These are phyloP conservation scores for Apotomis betuletana DNA, from an alignment of 2,888 invertebrate species.

Conservation along the genomic window DNA sequence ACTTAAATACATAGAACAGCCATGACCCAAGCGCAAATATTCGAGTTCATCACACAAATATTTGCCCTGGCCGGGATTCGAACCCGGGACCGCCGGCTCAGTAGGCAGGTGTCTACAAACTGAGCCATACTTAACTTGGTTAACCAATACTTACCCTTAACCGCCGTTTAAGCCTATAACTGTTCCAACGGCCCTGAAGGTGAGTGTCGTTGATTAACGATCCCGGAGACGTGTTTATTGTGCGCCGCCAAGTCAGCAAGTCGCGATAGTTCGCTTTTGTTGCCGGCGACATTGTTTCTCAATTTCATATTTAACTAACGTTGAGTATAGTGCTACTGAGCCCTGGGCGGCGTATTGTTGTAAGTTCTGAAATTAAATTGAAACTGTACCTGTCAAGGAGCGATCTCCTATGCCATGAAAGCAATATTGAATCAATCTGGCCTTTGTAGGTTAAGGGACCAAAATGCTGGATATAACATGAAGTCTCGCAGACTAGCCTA, in stretches of 20 bases:
- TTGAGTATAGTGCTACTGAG: constrained; percentile 26
- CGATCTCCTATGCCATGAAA: too few relatives aligned
- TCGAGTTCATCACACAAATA: too few relatives aligned
- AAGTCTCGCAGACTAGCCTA: too few relatives aligned
- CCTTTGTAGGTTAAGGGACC: too few relatives aligned
- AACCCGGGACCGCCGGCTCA: too few relatives aligned
- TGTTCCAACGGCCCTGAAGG: constrained; percentile 55
- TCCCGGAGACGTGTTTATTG: constrained; percentile 76
- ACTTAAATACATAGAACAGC: too few relatives aligned
- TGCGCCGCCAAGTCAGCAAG: constrained; percentile 53
- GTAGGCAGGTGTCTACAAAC: too few relatives aligned
- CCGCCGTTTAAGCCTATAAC: neutral
- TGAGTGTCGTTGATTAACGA: constrained; percentile 79
- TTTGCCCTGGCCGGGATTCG: too few relatives aligned
- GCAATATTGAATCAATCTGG: too few relatives aligned
- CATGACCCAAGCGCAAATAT: too few relatives aligned
- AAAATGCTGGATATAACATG: too few relatives aligned
- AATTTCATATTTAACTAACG: constrained; percentile 32
- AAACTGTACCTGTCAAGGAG: neutral
- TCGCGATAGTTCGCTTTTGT: constrained; percentile 41
- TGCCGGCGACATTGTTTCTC: constrained; percentile 36
- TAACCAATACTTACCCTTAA: constrained; percentile 7
- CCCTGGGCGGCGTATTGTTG: neutral
- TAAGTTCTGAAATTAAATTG: neutral
- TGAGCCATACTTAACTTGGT: neutral